Evolutionary conservation across 1,140 invertebrate species (phyloP), one percentile per base, ranked within the genome.

Genomic region (Mactra quadrangularis): DNA sequence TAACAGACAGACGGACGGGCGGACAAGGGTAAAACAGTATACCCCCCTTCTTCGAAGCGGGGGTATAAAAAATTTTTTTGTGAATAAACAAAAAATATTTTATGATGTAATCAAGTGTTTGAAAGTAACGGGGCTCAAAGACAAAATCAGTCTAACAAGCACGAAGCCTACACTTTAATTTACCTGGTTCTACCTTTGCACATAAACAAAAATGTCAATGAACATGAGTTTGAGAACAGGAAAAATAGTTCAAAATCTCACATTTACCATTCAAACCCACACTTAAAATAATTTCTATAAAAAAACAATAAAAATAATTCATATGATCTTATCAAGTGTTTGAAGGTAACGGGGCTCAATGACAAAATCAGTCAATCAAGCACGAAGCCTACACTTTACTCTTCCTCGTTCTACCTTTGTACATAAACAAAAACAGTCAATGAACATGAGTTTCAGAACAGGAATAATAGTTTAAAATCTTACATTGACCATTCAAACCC

Each of bases 111-210:
- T n/a, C 22, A 25, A 13, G 45, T 87, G 86, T 87, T 6, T 57
- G 83, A 29, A 86, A 83, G 68, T 84, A 72, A 86, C 82, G 85
- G 87, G 84, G 87, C 87, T 62, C 9, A 31, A 52, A 35, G 29
- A 55, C 47, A 47, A 47, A 53, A 6, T 1, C n/a, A 15, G 29
- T 38, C 29, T 52, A 76, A 52, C 35, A 45, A 82, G 86, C 86
- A 86, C 82, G 74, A 57, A 53, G 55, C 60, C 82, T 79, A 62
- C 66, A 47, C 27, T 17, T 87, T 77, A 78, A 15, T 87, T 19
- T 87, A n/a, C 86, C 85, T 88, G 83, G 35, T 25, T 17, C 31
- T 85, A 83, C 85, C 85, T 82, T 85, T 85, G 60, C 45, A 70
- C 22, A 50, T 59, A 50, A 47, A 83, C 70, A 52, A 66, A 31